phyloP scores from a whole-genome alignment of 1,140 invertebrate genomes.

The Yoshiicerus persimilis region DNA sequence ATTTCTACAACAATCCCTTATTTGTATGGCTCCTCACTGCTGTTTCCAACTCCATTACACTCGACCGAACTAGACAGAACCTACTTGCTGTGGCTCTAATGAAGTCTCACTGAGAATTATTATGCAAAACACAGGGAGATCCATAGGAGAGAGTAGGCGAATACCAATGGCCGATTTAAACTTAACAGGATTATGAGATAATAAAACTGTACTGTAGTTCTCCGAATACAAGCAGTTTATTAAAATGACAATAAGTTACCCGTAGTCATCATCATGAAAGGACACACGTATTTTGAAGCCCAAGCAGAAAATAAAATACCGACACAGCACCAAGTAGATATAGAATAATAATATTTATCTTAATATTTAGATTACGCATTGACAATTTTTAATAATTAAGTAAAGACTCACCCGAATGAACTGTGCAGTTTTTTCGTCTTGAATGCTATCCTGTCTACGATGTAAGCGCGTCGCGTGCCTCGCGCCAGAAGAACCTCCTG shows the following conservation, averaged over 20 bases:
- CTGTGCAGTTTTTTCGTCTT: conserved; percentile 46
- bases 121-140: not conserved
- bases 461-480: conserved; percentile 37
- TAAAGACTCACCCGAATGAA: conserved; percentile 44
- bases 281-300: not conserved
- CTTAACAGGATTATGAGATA: not conserved
- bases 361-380: no score
- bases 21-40: not conserved
- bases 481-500: conserved; percentile 13
- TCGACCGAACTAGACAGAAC: not conserved
- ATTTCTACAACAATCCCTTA: not conserved
- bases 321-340: not conserved
- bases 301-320: not conserved
- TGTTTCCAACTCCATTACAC: not conserved
- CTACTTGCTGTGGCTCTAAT: not conserved
- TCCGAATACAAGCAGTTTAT: not conserved
- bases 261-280: not conserved
- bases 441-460: conserved; percentile 45
- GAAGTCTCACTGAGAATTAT: not conserved
- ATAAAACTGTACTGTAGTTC: not conserved
- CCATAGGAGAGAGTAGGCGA: not conserved
- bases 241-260: not conserved
- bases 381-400: not conserved
- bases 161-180: not conserved
- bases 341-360: not conserved